Base-by-base conservation (phyloP, 2,113 vertebrate species). In the Cheirogaleus medius region DNA sequence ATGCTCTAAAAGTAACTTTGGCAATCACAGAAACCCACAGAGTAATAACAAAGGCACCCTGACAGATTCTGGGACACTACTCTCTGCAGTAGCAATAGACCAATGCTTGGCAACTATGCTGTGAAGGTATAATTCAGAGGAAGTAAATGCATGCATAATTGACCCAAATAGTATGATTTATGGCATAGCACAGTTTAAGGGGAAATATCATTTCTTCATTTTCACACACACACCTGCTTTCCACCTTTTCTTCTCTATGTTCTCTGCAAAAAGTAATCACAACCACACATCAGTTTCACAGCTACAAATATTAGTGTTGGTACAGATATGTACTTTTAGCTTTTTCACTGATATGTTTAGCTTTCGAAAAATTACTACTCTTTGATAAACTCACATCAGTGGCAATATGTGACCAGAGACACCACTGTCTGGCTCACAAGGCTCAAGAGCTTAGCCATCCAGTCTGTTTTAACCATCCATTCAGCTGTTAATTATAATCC, bases 151-250 rank as follows among this genome's bases (percentile, higher is more conserved):
- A 56, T n/a, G 13, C 23, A 6, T 71, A 76, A 81, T 34, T 95
- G 69, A 78, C 69, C 15, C 39, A n/a, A 90, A 83, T 69, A 49
- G 25, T 32, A 64, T 83, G 32, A 56, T 91, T 83, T 66, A 49
- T 87, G 94, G 27, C 56, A 80, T 77, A 90, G 18, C 69, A 71
- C 32, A 90, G 32, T 87, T 90, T 76, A 91, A 85, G 13, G 4
- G 8, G 13, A 87, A 95, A 25, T 83, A 32, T 73, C n/a, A 56
- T 90, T 90, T 94, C 27, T 87, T 96, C 34, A 73, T 54, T 87
- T 66, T 63, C 56, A 42, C 29, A 47, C 20, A 86, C 20, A 56
- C 29, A 39, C 21, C 64, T 66, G 13, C 52, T 88, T 96, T 80
- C 44, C 5, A 81, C 63, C 71, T 73, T 95, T 85, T 84, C 83